Base-by-base conservation (phyloP, 2,797 vertebrate species). In the Cyclura pinguis region DNA sequence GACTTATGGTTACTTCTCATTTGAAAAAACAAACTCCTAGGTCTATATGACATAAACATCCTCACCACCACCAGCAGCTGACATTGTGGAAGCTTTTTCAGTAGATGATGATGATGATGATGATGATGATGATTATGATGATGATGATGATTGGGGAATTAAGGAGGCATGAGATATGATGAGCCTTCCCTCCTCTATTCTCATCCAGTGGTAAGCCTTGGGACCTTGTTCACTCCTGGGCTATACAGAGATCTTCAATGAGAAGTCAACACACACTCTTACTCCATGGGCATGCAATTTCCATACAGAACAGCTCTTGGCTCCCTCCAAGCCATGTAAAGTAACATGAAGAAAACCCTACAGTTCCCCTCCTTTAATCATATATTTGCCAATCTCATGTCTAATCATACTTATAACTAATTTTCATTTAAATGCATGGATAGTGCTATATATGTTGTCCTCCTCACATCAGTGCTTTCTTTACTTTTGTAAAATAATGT, bases 401-500 rank as follows among this genome's bases (percentile, higher is more conserved):
- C 2, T 42, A 32, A 38, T 69, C 27, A 29, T 35, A 16, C n/a
- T 83, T 12, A 55, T 27, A 47, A 7, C 18, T 32, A 64, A 32
- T 50, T 12, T 62, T 72, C 62, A 73, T 32, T 57, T 27, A 35
- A 64, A 5, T 20, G 20, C 1, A 10, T 47, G 8, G 18, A 7
- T 22, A 32, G 32, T 38, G 14, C 27, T n/a, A 32, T 72, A 27
- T 16, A 32, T 83, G 32, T 18, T 50, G 18, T n/a, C 57, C 22
- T 52, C 24, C 32, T 18, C 22, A 9, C 38, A 4, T 29, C 14
- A 7, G 1, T 2, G 3, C 72, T 83, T 50, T 57, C 72, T 62
- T 72, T n/a, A 8, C 22, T 82, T 64, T 38, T 73, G 38, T 82
- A 35, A 90, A 67, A 86, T 20, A 82, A 62, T 85, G 69, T 24